Evolutionary conservation across 2,888 invertebrate species (phyloP).

Genomic region (Biston stratarius): DNA sequence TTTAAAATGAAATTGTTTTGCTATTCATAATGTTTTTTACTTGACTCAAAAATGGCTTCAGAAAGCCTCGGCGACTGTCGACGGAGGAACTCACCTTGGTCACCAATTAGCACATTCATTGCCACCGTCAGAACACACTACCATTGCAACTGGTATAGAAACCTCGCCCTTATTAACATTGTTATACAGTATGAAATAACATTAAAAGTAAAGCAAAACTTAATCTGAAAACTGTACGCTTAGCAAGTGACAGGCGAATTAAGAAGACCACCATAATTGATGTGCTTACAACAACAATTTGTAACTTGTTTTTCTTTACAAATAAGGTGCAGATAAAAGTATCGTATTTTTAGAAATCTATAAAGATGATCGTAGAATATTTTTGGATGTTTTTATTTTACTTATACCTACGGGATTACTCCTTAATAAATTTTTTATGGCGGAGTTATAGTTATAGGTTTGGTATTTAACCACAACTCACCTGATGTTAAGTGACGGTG

Average conservation of each 20-base stretch:
- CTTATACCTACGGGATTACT: no score
- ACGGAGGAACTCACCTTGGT: constrained; percentile 27
- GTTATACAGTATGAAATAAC: constrained; percentile 12
- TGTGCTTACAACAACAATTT: constrained; percentile 34
- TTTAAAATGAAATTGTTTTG: not conserved
- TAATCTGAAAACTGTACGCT: constrained; percentile 14
- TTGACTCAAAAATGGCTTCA: not conserved
- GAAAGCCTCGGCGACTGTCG: constrained; percentile 1
- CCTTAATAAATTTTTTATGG: no score
- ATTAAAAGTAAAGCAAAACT: constrained; percentile 29
- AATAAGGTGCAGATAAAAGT: constrained; percentile 12
- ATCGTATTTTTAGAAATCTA: not conserved
- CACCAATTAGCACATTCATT: constrained; percentile 40
- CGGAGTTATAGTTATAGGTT: no score
- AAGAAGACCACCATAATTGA: constrained; percentile 36
- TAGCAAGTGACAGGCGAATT: constrained; percentile 36
- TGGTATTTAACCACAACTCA: no score
- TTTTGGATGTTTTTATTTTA: no score
- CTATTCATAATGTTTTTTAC: not conserved
- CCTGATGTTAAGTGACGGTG: no score
- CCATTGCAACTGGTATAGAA: constrained; percentile 15
- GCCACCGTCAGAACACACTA: constrained; percentile 14
- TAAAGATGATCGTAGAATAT: not conserved
- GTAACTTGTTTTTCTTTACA: constrained; percentile 26
- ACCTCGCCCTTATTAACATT: constrained; percentile 12